A percentile compares a stretch with the other conserved stretches of the same genome.
phyloP scores from a whole-genome alignment of 2,113 vertebrate genomes.

The Archilochus colubris region DNA sequence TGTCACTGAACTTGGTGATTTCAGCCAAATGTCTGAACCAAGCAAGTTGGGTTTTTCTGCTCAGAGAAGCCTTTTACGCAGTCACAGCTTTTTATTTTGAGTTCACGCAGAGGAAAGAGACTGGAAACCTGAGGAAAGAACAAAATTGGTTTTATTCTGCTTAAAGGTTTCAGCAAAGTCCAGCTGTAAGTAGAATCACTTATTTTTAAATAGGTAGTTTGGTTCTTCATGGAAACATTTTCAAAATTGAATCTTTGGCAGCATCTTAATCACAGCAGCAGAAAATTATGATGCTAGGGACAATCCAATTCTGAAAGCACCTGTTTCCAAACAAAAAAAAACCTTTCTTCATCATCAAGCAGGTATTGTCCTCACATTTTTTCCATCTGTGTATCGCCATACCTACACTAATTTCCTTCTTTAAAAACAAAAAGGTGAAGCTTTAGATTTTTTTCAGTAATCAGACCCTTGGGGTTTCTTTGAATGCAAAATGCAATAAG shows the following conservation, averaged over 20 bases:
- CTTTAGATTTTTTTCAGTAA: background rate
- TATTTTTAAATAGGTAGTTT: background rate
- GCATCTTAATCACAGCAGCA: background rate
- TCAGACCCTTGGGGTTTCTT: background rate
- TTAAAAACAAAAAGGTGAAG: background rate
- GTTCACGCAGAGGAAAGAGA: background rate
- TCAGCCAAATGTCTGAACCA: background rate
- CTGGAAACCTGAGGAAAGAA: background rate
- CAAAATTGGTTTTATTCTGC: background rate
- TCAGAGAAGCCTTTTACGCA: background rate
- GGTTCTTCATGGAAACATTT: background rate
- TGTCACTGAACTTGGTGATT: background rate
- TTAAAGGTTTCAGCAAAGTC: background rate
- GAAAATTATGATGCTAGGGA: background rate
- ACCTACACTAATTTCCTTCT: background rate
- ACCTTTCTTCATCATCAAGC: background rate
- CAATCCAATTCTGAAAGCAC: background rate
- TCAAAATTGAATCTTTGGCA: background rate
- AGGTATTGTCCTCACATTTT: background rate
- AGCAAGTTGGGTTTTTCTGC: background rate
- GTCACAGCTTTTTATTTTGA: background rate
- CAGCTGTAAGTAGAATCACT: background rate
- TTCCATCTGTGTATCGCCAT: background rate
- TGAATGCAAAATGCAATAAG: background rate
- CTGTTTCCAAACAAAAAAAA: background rate